Conservation (phyloP, 2,888 invertebrate species). For the Cheilosia vulpina region DNA sequence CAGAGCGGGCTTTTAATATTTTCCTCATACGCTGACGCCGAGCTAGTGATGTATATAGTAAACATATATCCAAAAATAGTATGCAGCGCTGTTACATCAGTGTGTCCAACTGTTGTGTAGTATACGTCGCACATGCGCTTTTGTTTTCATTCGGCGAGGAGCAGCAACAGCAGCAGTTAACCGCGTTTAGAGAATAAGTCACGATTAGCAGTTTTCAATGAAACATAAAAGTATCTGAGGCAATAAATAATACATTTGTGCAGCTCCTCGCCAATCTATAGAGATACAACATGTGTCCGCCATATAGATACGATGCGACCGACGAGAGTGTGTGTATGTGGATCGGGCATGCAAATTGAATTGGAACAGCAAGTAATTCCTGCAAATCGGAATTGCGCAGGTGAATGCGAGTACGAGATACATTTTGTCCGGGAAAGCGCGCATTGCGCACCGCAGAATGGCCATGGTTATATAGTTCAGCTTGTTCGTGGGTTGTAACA, state of each 20-base stretch:
- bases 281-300: constrained; percentile 45
- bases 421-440: not conserved
- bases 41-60: constrained; percentile 8
- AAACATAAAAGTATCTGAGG: constrained; percentile 78
- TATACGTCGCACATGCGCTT: constrained; percentile 60
- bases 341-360: constrained; percentile 72
- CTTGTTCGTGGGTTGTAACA: constrained; percentile 39
- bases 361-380: constrained; percentile 71
- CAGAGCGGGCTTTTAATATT: constrained; percentile 62
- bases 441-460: not conserved
- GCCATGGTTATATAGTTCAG: constrained; percentile 23
- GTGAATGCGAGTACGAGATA: constrained; percentile 51
- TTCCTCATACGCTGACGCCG: constrained; percentile 50
- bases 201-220: constrained; percentile 77
- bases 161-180: constrained; percentile 58
- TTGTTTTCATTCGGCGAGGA: constrained; percentile 63
- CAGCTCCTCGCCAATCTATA: constrained; percentile 41
- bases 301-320: not conserved
- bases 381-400: constrained; percentile 70
- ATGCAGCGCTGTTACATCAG: constrained; percentile 56
- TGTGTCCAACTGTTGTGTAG: constrained; percentile 44
- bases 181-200: constrained; percentile 73
- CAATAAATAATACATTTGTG: constrained; percentile 78
- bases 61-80: constrained; percentile 52
- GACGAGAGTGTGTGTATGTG: constrained; percentile 40